These are phyloP conservation scores for Coregonus suidteri DNA, from an alignment of 2,797 vertebrate genomes.

Conservation along the genomic window DNA sequence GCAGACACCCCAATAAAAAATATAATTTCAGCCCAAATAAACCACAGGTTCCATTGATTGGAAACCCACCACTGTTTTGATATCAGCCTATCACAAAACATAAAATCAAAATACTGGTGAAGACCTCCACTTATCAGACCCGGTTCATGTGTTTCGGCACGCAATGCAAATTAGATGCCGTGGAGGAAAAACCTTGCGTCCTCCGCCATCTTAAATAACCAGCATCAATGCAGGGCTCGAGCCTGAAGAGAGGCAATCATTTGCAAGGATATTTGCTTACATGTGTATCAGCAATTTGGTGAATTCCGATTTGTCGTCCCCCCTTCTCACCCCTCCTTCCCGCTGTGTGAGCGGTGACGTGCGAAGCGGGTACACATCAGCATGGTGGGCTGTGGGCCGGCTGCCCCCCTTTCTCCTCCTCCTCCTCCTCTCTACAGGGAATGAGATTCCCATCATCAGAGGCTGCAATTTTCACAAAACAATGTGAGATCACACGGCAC, in stretches of 20 bases:
- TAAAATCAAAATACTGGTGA: conserved; percentile 62
- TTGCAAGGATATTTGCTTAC: conserved; percentile 61
- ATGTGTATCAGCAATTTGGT: conserved; percentile 45
- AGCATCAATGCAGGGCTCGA: conserved; percentile 73
- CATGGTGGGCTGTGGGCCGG: conserved; percentile 58
- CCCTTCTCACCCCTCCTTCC: not conserved
- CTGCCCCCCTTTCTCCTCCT: conserved; percentile 36
- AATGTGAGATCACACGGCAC: conserved; percentile 71
- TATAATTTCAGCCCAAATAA: conserved; percentile 80
- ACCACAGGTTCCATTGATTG: conserved; percentile 75
- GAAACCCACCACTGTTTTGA: conserved; percentile 70
- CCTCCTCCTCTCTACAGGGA: conserved; percentile 27
- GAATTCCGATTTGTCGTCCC: conserved; percentile 48
- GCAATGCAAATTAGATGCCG: conserved; percentile 75
- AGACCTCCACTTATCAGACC: conserved; percentile 61
- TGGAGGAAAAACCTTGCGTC: conserved; percentile 63
- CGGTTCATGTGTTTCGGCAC: conserved; percentile 74
- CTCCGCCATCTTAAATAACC: conserved; percentile 71
- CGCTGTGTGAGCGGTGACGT: conserved; percentile 48
- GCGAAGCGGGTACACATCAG: conserved; percentile 41
- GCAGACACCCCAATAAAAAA: conserved; percentile 78
- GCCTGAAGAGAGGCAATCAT: conserved; percentile 47
- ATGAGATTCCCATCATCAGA: conserved; percentile 75
- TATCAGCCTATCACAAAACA: conserved; percentile 65
- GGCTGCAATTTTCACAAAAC: conserved; percentile 72